Base-by-base conservation (phyloP, 2,113 vertebrate genomes). In the Lota lota region DNA sequence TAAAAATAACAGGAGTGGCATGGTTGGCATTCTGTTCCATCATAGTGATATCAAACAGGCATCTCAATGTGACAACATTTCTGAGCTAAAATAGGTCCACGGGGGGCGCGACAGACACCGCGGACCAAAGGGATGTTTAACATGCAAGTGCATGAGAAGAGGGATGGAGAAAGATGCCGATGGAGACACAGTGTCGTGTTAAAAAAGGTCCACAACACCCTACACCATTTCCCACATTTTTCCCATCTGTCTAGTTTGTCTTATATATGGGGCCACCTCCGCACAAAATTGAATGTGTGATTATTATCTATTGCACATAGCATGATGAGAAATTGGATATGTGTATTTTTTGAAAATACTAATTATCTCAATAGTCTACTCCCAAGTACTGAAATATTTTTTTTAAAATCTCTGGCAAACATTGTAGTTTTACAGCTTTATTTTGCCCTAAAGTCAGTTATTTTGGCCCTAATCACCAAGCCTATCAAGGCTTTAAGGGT, bases 1-100 rank as follows among this genome's bases (percentile, higher is more conserved):
- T 87, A 90, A 87, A 91, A 89, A 89, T 87, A 91, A 84, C 83
- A 83, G 66, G 72, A 80, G 79, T 17, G 69, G 75, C 88, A 84
- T 84, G 19, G 61, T 73, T 69, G 3, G 75, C 71, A 85, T 88
- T 88, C 81, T 72, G 63, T 68, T 53, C 72, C 78, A 82, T 85
- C 76, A 75, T 59, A 79, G 72, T 79, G 74, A 79, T 79, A 88
- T 87, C 76, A 85, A 85, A 85, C 19, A 62, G 74, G 75, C 76
- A 76, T 81, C 74, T 77, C 72, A 72, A 73, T 83, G 75, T 77
- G 79, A 83, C 85, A 88, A 79, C 79, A 85, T 79, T 65, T 78
- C 77, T 75, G 77, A 70, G 81, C 83, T 85, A 89, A 85, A 86
- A 83, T 77, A 74, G 83, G 79, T 77, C 77, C 74, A 15, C 66